phyloP scores from a whole-genome alignment of 1,140 invertebrate genomes.

The Saccostrea cuccullata region DNA sequence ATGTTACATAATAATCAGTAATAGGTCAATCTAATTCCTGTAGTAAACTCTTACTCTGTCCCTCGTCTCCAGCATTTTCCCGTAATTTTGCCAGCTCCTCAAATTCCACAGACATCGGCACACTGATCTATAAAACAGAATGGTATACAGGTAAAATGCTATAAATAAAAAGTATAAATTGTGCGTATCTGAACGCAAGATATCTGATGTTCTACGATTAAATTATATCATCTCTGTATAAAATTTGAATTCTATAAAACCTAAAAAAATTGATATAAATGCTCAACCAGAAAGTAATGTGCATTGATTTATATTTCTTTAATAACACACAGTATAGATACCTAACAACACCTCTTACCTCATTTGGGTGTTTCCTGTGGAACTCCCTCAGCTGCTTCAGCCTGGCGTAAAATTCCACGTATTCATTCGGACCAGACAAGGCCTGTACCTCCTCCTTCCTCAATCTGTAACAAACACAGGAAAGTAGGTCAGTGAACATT shows the following conservation, averaged over 20 bases:
- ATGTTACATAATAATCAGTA: too few species aligned
- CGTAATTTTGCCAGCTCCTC: constrained; percentile 94
- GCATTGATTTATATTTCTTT: too few species aligned
- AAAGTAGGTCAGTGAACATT: not conserved
- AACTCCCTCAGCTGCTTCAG: constrained; percentile 96
- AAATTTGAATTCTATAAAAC: too few species aligned
- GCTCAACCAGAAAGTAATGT: too few species aligned
- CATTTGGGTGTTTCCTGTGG: constrained; percentile 96
- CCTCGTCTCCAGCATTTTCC: constrained; percentile 92
- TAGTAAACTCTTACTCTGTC: constrained; percentile 78
- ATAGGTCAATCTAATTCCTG: too few species aligned
- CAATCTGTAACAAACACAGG: constrained; percentile 80
- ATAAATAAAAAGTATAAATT: constrained; percentile 18
- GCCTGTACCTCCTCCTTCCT: constrained; percentile 96
- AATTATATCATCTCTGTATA: too few species aligned
- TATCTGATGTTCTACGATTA: constrained; percentile 32
- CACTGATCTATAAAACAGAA: constrained; percentile 82
- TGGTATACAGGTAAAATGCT: not conserved
- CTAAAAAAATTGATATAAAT: too few species aligned
- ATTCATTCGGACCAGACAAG: constrained; percentile 97
- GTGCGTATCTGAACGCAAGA: not conserved
- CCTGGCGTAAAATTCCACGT: constrained; percentile 96
- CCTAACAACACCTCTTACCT: constrained; percentile 81
- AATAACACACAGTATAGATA: too few species aligned
- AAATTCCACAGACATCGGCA: constrained; percentile 98